Evolutionary conservation across 2,888 invertebrate species (phyloP).

Genomic region (Acleris cristana): DNA sequence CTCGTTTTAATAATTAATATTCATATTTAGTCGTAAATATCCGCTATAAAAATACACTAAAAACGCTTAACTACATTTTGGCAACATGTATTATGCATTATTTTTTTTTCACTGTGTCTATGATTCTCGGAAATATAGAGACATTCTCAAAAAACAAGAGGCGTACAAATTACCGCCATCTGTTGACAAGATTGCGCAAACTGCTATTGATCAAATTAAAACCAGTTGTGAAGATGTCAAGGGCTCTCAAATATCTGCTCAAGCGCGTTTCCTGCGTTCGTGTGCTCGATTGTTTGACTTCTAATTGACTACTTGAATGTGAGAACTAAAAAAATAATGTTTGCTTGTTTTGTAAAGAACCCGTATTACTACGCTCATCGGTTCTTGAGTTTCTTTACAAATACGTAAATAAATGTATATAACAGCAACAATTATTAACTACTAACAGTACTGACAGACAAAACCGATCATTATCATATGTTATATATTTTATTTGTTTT

Average conservation of each 20-base stretch:
- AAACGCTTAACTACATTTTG: too few relatives aligned
- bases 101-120: background rate
- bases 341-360: constrained; percentile 7
- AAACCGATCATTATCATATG: too few relatives aligned
- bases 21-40: background rate
- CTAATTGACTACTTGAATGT: constrained; percentile 29
- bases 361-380: background rate
- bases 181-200: constrained; percentile 8
- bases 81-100: too few relatives aligned
- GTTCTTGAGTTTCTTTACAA: background rate
- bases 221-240: constrained; percentile 11
- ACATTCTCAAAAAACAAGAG: background rate
- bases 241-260: constrained; percentile 12
- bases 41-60: background rate
- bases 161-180: background rate
- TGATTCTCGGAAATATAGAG: background rate
- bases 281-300: constrained; percentile 20
- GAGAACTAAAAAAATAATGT: constrained; percentile 18
- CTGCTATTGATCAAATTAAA: constrained; percentile 14
- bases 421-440: too few relatives aligned
- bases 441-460: too few relatives aligned
- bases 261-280: constrained; percentile 1
- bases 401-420: background rate
- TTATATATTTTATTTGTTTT: too few relatives aligned
- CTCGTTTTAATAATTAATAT: background rate